Base-by-base conservation (phyloP, 1,140 invertebrate species). In the Drosophila tristis region DNA sequence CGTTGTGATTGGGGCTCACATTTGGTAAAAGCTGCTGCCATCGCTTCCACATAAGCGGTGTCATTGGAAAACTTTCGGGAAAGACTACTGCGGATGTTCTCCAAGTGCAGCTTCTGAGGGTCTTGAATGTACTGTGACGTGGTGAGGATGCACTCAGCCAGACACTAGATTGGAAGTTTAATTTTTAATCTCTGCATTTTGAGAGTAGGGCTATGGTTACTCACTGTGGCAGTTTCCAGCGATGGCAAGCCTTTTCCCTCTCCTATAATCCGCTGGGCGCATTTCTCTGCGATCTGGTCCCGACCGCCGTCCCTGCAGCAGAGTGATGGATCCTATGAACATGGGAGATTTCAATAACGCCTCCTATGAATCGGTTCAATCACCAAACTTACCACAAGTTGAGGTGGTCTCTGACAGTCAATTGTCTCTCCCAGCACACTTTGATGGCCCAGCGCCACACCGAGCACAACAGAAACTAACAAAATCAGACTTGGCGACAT, bases 271-370 rank as follows among this genome's bases (percentile, higher is more conserved):
- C 58, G 64, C 15, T 72, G 66, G 0, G 85, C 74, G 53, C 90
- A 91, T 44, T 74, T 65, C 26, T 91, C 85, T 0, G 77, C 48
- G 6, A 77, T 45, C 45, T 56, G 50, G 59, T 90, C 90, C 0
- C 85, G 78, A 5, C 90, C 90, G 0, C 90, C 90, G 60, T 91
- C 85, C 13, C 70, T 78, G 35, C 90, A 91, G 43, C 90, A 91
- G 5, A 51, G 43, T 4, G 90, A 48, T n/a, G 90, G 90, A 44
- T 91, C 76, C 90, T 91, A 48, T 11, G 11, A 1, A 5, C 16
- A 13, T 11, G 20, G 20, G 15, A 58, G 9, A 57, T 25, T 42
- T 48, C 6, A 11, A 5, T 11, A 1, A 16, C 20, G 6, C 47
- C 2, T 31, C 1, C 4, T 13, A 29, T 5, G n/a, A 8, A 47